Conservation (phyloP, 2,888 invertebrate genomes). For the Imbricaverruca yamaguchii region DNA sequence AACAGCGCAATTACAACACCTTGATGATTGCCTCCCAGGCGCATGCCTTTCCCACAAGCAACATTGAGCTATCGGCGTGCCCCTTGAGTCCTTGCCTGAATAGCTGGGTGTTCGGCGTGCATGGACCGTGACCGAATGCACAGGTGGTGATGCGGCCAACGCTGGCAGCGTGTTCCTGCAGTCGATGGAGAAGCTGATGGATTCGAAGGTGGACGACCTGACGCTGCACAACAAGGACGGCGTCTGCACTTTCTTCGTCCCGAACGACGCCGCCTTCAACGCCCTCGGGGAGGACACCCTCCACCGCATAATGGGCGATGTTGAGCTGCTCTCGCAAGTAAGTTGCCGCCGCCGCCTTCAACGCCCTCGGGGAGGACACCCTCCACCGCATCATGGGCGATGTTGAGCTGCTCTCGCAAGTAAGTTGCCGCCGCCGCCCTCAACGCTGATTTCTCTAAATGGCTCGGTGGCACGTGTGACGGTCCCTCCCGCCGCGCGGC, state of each 20-base stretch:
- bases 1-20: too few relatives aligned
- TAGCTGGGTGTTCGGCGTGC: not conserved
- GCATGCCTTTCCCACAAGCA: too few relatives aligned
- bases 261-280: conserved; percentile 58
- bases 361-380: conserved; percentile 47
- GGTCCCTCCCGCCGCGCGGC: too few relatives aligned
- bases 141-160: too few relatives aligned
- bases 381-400: conserved; percentile 37
- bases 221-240: conserved; percentile 35
- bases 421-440: conserved; percentile 26
- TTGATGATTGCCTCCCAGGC: too few relatives aligned
- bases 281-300: conserved; percentile 45
- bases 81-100: not conserved
- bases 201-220: conserved; percentile 37
- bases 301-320: conserved; percentile 37
- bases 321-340: conserved; percentile 40
- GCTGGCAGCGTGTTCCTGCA: conserved; percentile 40
- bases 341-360: too few relatives aligned
- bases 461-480: too few relatives aligned
- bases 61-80: too few relatives aligned
- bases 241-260: conserved; percentile 59
- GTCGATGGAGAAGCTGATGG: conserved; percentile 40
- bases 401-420: conserved; percentile 39
- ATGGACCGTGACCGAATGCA: not conserved
- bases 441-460: too few relatives aligned